phyloP scores from a whole-genome alignment of 2,888 invertebrate genomes.

The Pristionchus arcanus region DNA sequence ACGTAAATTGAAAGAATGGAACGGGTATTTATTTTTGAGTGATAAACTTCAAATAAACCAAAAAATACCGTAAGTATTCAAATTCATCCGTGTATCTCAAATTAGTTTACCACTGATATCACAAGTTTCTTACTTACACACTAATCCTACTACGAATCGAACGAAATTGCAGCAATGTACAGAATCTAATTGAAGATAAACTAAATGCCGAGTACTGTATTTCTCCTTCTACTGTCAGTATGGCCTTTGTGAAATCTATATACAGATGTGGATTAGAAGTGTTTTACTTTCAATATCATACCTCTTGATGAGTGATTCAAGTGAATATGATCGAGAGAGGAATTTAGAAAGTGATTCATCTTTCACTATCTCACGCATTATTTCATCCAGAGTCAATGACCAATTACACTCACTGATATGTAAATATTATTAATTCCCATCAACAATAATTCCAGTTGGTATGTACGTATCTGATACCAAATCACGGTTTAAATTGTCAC shows the following conservation, averaged over 20 bases:
- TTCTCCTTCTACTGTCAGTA: not conserved
- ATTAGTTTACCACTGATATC: not conserved
- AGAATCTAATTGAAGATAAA: not conserved
- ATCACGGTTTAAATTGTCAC: too few relatives aligned
- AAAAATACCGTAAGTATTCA: conserved; percentile 16
- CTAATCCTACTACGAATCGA: not conserved
- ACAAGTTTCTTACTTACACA: not conserved
- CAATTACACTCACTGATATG: conserved; percentile 22
- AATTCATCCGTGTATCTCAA: conserved; percentile 48
- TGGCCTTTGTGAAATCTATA: conserved; percentile 36
- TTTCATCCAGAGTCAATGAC: conserved; percentile 35
- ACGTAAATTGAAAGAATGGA: not conserved
- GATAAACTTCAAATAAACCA: conserved; percentile 3
- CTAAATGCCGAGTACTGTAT: conserved; percentile 6
- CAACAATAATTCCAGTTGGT: too few relatives aligned
- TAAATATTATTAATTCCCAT: not conserved
- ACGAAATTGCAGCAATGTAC: not conserved
- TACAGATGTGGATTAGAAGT: not conserved
- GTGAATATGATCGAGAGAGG: conserved; percentile 37
- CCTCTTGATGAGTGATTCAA: conserved; percentile 45
- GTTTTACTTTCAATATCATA: not conserved
- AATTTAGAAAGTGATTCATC: conserved; percentile 19
- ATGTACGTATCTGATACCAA: too few relatives aligned
- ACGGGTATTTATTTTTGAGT: not conserved
- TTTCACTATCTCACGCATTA: conserved; percentile 30